phyloP scores from a whole-genome alignment of 1,140 invertebrate genomes.

The Brachionus sp. region DNA sequence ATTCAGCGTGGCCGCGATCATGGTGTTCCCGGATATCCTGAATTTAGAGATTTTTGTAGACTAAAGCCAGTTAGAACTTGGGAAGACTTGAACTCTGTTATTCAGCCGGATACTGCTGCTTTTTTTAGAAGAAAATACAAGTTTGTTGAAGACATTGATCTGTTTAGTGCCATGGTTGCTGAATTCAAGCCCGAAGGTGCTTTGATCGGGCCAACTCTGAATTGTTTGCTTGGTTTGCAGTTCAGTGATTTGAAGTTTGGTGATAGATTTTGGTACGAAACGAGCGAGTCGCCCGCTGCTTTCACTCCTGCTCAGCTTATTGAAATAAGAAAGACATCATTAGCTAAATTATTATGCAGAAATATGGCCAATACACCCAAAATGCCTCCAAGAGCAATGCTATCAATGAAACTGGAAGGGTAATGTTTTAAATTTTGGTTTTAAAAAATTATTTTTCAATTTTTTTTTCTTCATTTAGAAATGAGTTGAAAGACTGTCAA shows the following conservation, averaged over 20 bases:
- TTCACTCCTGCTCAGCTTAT: slow-evolving; percentile 29
- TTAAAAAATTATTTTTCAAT: background rate
- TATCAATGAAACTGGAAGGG: slow-evolving; percentile 16
- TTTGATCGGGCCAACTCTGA: slow-evolving; percentile 87
- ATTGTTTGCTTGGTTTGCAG: slow-evolving; percentile 86
- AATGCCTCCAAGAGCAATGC: slow-evolving; percentile 4
- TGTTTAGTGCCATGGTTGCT: slow-evolving; percentile 67
- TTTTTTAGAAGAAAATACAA: slow-evolving; percentile 24
- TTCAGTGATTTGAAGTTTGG: slow-evolving; percentile 81
- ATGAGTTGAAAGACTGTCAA: slow-evolving; percentile 14
- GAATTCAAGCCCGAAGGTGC: slow-evolving; percentile 78
- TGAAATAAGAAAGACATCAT: slow-evolving; percentile 2
- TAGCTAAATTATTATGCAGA: slow-evolving; percentile 33
- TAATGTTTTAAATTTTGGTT: background rate
- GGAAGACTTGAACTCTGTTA: slow-evolving; percentile 68
- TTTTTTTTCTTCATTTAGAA: background rate
- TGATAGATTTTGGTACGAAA: slow-evolving; percentile 93
- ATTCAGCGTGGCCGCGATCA: slow-evolving; percentile 91
- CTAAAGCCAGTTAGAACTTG: slow-evolving; percentile 60
- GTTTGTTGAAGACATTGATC: slow-evolving; percentile 48
- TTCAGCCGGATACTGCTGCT: background rate
- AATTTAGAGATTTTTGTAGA: slow-evolving; percentile 81
- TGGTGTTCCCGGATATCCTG: slow-evolving; percentile 82
- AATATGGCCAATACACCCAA: background rate
- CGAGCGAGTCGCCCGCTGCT: background rate